Evolutionary conservation across 1,140 invertebrate species (phyloP).

Genomic region (Drosophila neocordata): DNA sequence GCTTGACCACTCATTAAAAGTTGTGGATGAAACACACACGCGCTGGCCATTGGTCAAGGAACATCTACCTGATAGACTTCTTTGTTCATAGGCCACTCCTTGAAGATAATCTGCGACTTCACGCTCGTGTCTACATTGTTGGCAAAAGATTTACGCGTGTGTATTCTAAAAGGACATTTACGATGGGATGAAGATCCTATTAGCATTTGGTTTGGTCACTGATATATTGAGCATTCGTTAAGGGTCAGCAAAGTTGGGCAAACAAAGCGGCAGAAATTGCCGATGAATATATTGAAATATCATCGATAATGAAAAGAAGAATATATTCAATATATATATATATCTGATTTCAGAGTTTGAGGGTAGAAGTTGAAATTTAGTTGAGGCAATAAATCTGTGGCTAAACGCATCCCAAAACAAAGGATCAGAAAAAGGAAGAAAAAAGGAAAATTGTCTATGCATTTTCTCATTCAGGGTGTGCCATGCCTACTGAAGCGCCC

Average conservation of each 20-base stretch:
- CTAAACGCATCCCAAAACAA: slow-evolving; percentile 61
- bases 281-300: slow-evolving; percentile 70
- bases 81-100: slow-evolving; percentile 22
- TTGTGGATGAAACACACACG: slow-evolving; percentile 35
- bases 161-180: neutral
- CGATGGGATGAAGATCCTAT: slow-evolving; percentile 55
- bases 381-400: slow-evolving; percentile 74
- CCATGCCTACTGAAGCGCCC: slow-evolving; percentile 35
- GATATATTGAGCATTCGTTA: neutral
- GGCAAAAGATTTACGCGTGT: slow-evolving; percentile 35
- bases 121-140: slow-evolving; percentile 32
- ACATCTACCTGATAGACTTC: slow-evolving; percentile 29
- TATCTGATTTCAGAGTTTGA: neutral
- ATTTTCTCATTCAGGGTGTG: slow-evolving; percentile 40
- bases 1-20: slow-evolving; percentile 47
- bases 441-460: slow-evolving; percentile 14
- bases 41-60: slow-evolving; percentile 65
- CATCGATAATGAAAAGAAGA: slow-evolving; percentile 26
- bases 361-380: slow-evolving; percentile 55
- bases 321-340: neutral
- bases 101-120: slow-evolving; percentile 50
- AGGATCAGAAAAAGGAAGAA: slow-evolving; percentile 59
- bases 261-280: slow-evolving; percentile 43
- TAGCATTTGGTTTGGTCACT: slow-evolving; percentile 47
- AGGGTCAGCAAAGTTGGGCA: slow-evolving; percentile 50